Evolutionary conservation across 1,140 invertebrate species (phyloP).

Genomic region (Acromyrmex charruanus): DNA sequence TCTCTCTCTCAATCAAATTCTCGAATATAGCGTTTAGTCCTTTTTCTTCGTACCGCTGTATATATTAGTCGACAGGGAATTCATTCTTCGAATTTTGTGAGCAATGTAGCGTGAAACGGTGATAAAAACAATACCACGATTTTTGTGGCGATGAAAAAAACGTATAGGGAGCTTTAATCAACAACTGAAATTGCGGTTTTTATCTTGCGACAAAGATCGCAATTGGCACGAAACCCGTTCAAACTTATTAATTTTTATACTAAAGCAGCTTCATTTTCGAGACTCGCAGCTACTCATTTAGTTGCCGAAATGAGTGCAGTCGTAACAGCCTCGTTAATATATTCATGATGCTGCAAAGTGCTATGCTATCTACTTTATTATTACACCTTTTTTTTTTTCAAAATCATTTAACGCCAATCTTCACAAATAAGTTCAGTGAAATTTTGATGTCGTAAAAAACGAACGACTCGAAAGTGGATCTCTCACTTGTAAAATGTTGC

Average conservation of each 20-base stretch:
- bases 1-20: not conserved
- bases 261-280: not conserved
- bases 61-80: slow-evolving; percentile 6
- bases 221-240: not conserved
- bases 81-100: slow-evolving; percentile 35
- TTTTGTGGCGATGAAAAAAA: not conserved
- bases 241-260: slow-evolving; percentile 22
- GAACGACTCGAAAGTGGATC: slow-evolving; percentile 30
- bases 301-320: slow-evolving; percentile 10
- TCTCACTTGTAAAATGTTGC: not conserved
- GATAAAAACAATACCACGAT: slow-evolving; percentile 28
- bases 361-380: slow-evolving; percentile 20
- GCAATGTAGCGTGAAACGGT: slow-evolving; percentile 20
- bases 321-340: slow-evolving; percentile 6
- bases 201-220: not conserved
- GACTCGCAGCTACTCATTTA: slow-evolving; percentile 15
- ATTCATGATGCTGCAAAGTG: slow-evolving; percentile 17
- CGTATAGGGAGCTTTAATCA: not conserved
- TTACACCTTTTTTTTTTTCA: not conserved
- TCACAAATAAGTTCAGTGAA: not conserved
- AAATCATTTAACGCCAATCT: slow-evolving; percentile 38
- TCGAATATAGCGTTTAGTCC: not conserved
- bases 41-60: not conserved
- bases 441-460: slow-evolving; percentile 34
- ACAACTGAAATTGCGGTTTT: not conserved